A percentile compares a stretch with the other conserved stretches of the same genome.
phyloP scores from a whole-genome alignment of 2,888 invertebrate genomes.

The Limnephilus auricula region DNA sequence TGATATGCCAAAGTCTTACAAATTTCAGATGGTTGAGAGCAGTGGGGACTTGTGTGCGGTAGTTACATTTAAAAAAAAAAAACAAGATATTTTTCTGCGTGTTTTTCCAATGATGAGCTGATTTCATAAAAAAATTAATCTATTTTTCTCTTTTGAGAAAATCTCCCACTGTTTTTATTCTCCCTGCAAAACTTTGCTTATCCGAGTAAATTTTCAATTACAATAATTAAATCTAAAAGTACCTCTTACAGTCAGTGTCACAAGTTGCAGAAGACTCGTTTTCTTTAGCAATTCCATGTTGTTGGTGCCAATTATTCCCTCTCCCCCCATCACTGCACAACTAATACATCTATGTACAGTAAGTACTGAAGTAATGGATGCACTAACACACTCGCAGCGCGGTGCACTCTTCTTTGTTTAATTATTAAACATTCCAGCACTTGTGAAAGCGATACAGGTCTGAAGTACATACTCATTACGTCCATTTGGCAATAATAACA shows the following conservation, averaged over 20 bases:
- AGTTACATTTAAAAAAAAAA: no score
- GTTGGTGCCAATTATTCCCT: neutral
- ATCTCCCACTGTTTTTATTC: neutral
- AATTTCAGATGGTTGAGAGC: no score
- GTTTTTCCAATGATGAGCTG: neutral
- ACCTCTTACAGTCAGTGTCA: neutral
- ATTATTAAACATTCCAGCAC: neutral
- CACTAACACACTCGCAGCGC: neutral
- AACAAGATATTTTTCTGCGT: no score
- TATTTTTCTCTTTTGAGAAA: neutral
- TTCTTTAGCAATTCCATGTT: neutral
- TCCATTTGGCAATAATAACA: neutral
- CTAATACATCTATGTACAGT: neutral
- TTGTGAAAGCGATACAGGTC: neutral
- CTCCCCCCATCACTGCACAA: neutral
- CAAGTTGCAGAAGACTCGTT: constrained; percentile 2
- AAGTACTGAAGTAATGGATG: neutral
- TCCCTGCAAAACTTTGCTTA: neutral
- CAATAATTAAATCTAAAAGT: neutral
- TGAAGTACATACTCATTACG: neutral
- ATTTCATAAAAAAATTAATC: neutral
- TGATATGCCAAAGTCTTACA: no score
- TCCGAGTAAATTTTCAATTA: neutral
- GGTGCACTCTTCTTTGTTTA: neutral
- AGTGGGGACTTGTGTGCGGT: no score